Evolutionary conservation across 2,888 invertebrate genomes (phyloP), one percentile per base, ranked within the genome.

Genomic region (Zaprionus bogoriensis): DNA sequence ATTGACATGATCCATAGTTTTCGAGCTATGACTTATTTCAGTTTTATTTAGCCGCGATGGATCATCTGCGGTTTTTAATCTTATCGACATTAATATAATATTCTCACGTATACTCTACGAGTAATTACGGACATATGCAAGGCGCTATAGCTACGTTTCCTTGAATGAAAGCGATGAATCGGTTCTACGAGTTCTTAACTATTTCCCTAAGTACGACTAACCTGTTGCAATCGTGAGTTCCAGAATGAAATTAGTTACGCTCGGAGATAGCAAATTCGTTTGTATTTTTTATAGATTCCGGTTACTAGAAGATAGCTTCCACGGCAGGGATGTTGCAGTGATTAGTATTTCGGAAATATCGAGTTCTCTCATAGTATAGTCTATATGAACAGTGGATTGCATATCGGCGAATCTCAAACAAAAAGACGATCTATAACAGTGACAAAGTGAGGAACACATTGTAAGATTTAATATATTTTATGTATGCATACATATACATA

Each of bases 401-500:
- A 57, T 66, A 55, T 60, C 52, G 12, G 47, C 27, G 38, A 55
- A 62, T 64, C 58, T 44, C 20, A 28, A 48, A 50, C 41, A 64
- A 61, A 36, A 22, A 45, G 30, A 44, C 55, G 41, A 71, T 44
- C 38, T 52, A 52, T 39, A 36, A 38, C 10, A 32, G 22, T 10
- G 25, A 20, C 27, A 23, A 38, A 52, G 39, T 53, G 63, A 66
- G 61, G 53, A 62, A 59, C 59, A 61, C 63, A 73, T 84, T 78
- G 78, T 84, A 22, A 17, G 23, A 41, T 14, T 22, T 14, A n/a
- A 17, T 4, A 25, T 42, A 39, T 46, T 28, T 17, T 54, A 71
- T 86, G 67, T 75, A 79, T 79, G 84, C n/a, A 65, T 66, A 53
- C 41, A 46, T 57, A 57, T 52, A 42, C 58, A 75, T 82, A 70